Conservation (phyloP, 2,888 invertebrate species). For the Drosophila falleni region DNA sequence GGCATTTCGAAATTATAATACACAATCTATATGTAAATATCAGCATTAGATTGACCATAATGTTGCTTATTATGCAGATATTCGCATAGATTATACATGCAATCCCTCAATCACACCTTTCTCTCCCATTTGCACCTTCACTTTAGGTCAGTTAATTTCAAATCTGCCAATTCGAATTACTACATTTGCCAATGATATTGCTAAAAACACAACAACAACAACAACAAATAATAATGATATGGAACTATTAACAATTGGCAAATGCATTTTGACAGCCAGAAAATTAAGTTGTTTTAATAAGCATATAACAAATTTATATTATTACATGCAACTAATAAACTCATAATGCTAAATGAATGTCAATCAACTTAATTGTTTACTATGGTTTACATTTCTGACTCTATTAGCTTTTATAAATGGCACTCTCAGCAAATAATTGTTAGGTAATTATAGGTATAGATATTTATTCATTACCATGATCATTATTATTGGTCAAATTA, state of each 20-base stretch:
- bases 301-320: not conserved
- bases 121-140: not conserved
- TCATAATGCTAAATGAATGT: not conserved
- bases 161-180: conserved; percentile 35
- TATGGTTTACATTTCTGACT: not conserved
- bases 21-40: conserved; percentile 63
- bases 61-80: conserved; percentile 63
- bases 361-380: not conserved
- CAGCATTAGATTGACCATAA: conserved; percentile 53
- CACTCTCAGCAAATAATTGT: not conserved
- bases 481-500: too few relatives aligned
- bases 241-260: conserved; percentile 3
- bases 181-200: conserved; percentile 33
- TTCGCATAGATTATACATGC: conserved; percentile 23
- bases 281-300: not conserved
- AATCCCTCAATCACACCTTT: not conserved
- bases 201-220: not conserved
- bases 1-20: conserved; percentile 61
- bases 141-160: conserved; percentile 15
- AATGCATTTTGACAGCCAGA: not conserved
- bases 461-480: not conserved
- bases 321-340: not conserved
- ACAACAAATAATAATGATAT: conserved; percentile 12
- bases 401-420: too few relatives aligned
- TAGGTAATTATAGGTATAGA: too few relatives aligned